Percentiles rank a stretch among this genome's conserved stretches.
phyloP scores from a whole-genome alignment of 23 tunicate species.

The Trididemnum nubilum region DNA sequence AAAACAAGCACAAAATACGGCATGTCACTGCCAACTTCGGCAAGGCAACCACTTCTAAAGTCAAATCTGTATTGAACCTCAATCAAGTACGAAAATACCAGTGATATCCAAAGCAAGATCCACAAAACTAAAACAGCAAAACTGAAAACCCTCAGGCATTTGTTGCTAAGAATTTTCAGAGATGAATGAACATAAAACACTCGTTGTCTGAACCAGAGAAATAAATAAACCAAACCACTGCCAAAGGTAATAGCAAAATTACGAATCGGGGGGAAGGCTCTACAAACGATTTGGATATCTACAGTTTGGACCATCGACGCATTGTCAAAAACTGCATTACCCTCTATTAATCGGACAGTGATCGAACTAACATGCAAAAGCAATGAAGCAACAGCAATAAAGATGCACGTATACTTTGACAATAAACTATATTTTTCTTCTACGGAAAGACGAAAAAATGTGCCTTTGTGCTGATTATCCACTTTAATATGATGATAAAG shows the following conservation, averaged over 20 bases:
- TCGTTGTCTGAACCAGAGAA: constrained; percentile 70
- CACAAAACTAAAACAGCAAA: constrained; percentile 27
- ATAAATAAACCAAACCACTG: constrained; percentile 23
- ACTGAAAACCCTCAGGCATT: constrained; percentile 21
- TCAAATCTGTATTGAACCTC: constrained; percentile 28
- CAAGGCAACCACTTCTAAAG: constrained; percentile 35
- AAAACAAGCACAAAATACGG: constrained; percentile 13
- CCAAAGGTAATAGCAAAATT: constrained; percentile 3
- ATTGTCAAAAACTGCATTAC: neutral
- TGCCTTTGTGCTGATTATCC: neutral
- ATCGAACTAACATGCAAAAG: neutral
- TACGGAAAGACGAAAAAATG: neutral
- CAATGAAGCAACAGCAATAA: neutral
- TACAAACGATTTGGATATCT: neutral
- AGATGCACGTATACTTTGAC: neutral
- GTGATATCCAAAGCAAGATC: constrained; percentile 34
- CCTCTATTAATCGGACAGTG: neutral
- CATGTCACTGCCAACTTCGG: neutral
- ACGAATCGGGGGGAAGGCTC: neutral
- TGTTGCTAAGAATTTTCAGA: constrained; percentile 40
- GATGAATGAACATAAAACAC: constrained; percentile 69
- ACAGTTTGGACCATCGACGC: neutral
- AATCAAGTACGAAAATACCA: neutral
- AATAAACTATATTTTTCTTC: neutral
- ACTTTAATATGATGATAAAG: neutral